Conservation (phyloP, 1,140 invertebrate genomes). For the Drosophila busckii region DNA sequence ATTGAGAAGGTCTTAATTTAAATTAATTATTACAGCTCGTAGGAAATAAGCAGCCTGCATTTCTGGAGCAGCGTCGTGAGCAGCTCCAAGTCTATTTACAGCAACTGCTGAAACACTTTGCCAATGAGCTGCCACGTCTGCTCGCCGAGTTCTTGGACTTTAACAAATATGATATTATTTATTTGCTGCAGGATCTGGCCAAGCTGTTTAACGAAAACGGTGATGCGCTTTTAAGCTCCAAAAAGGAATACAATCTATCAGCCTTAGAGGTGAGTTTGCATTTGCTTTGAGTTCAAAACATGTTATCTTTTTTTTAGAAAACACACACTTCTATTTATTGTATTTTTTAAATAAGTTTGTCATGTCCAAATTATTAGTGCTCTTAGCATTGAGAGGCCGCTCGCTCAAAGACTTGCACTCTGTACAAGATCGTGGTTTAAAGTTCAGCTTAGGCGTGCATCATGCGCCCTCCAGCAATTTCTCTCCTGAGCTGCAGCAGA, state of each 20-base stretch:
- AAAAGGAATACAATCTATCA: slow-evolving; percentile 83
- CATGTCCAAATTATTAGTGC: slow-evolving; percentile 51
- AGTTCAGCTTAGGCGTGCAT: slow-evolving; percentile 31
- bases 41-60: slow-evolving; percentile 88
- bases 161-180: slow-evolving; percentile 90
- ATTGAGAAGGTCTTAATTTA: no score
- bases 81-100: slow-evolving; percentile 91
- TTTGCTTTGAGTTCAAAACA: not conserved
- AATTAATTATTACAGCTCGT: slow-evolving; percentile 78
- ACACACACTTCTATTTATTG: slow-evolving; percentile 3
- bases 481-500: slow-evolving; percentile 40
- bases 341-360: slow-evolving; percentile 5
- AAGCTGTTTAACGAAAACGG: slow-evolving; percentile 85
- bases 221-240: slow-evolving; percentile 82
- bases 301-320: not conserved
- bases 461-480: slow-evolving; percentile 24
- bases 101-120: slow-evolving; percentile 84
- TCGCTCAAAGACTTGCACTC: not conserved
- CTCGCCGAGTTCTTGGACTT: slow-evolving; percentile 89
- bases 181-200: slow-evolving; percentile 88
- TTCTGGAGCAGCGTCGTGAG: slow-evolving; percentile 90
- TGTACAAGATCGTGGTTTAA: slow-evolving; percentile 14
- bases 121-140: slow-evolving; percentile 83
- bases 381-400: not conserved
- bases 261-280: slow-evolving; percentile 84